Evolutionary conservation across 1,140 invertebrate genomes (phyloP).

Genomic region (Drosophila gunungcola): DNA sequence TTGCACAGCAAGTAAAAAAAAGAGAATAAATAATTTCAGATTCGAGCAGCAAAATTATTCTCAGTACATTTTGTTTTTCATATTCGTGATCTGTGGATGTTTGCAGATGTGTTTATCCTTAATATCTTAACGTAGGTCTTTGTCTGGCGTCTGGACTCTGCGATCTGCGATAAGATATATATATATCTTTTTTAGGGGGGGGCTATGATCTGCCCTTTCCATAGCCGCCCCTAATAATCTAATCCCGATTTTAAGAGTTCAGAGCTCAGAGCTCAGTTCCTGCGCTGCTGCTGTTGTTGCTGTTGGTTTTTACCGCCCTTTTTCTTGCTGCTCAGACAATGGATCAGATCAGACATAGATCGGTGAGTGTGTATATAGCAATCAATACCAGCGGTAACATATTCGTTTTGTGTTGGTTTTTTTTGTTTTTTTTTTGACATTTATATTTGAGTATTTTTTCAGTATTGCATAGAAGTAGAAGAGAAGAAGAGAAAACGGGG

Average conservation of each 20-base stretch:
- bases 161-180: not conserved
- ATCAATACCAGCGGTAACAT: conserved; percentile 10
- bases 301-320: conserved; percentile 49
- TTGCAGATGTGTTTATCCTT: conserved; percentile 20
- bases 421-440: conserved; percentile 29
- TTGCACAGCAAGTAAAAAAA: not conserved
- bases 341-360: conserved; percentile 29
- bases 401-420: conserved; percentile 15
- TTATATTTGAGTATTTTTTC: conserved; percentile 23
- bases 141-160: conserved; percentile 9
- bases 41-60: conserved; percentile 13
- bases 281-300: conserved; percentile 48
- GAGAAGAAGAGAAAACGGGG: conserved; percentile 79
- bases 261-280: conserved; percentile 21
- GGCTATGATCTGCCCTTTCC: conserved; percentile 1
- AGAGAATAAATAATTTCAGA: not conserved
- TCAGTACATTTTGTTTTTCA: not conserved
- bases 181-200: not conserved
- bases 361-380: not conserved
- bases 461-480: conserved; percentile 76
- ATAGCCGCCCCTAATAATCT: conserved; percentile 5
- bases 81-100: not conserved
- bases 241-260: conserved; percentile 1
- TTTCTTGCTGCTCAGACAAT: conserved; percentile 56
- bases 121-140: conserved; percentile 7